These are phyloP conservation scores for Enteromius trimaculatus DNA, from an alignment of 2,797 vertebrate genomes.

Conservation along the genomic window DNA sequence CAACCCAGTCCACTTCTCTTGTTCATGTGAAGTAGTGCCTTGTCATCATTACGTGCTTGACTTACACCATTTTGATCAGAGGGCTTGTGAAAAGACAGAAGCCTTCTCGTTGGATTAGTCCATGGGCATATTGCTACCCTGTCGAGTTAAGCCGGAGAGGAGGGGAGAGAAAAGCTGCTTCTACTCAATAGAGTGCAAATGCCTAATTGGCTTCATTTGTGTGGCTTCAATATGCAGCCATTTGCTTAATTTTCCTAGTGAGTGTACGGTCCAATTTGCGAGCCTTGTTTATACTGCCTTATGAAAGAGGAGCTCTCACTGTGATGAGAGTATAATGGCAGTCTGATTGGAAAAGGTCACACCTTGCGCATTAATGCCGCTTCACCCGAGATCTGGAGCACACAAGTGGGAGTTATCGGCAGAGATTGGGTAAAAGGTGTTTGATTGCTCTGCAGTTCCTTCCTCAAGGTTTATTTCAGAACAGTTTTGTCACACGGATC, in stretches of 20 bases:
- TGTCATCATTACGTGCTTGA: conserved; percentile 45
- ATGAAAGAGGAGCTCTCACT: conserved; percentile 29
- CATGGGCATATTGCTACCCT: conserved; percentile 18
- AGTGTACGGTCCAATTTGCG: conserved; percentile 51
- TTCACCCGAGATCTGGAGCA: conserved; percentile 2
- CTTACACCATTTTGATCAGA: conserved; percentile 38
- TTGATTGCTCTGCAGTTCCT: conserved; percentile 42
- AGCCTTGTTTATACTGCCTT: conserved; percentile 53
- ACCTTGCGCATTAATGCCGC: conserved; percentile 46
- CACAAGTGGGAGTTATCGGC: conserved; percentile 35
- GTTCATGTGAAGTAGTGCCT: conserved; percentile 16
- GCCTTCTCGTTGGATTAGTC: conserved; percentile 10
- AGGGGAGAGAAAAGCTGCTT: conserved; percentile 10
- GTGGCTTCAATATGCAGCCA: conserved; percentile 31
- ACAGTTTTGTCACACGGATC: neutral
- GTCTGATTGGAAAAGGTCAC: conserved; percentile 58
- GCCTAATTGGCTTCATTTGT: conserved; percentile 58
- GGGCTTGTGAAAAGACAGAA: conserved; percentile 11
- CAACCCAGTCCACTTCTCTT: neutral
- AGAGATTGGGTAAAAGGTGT: conserved; percentile 15
- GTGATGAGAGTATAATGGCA: conserved; percentile 36
- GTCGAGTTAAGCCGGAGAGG: conserved; percentile 1
- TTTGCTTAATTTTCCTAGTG: conserved; percentile 50
- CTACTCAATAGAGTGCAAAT: conserved; percentile 44
- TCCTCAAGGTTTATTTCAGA: neutral